Base-by-base conservation (phyloP, 1,140 invertebrate species). In the Oncopodura yosiiana region DNA sequence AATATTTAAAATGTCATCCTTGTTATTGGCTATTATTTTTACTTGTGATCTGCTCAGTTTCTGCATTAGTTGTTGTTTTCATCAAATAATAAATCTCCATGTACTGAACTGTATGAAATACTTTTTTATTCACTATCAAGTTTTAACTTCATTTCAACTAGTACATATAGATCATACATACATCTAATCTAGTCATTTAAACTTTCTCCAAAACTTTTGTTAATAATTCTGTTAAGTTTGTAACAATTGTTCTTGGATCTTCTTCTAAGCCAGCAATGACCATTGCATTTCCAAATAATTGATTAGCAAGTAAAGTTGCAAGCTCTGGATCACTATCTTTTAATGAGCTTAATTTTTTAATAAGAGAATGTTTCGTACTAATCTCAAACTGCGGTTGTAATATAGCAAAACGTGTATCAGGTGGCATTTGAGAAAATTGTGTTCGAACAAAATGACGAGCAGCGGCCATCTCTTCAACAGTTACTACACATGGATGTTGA, bases 261-360 rank as follows among this genome's bases (percentile, higher is more conserved):
- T 94, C 86, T 1, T 94, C 78, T n/a, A 98, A 74, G 9, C 94
- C 94, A 39, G 94, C 93, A 19, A 83, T 83, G 4, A 96, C 85
- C 88, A 97, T 91, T 1, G 92, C 88, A 73, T 94, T 94, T 38
- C 83, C 82, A 68, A 94, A 95, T 74, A 84, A 82, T 76, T 95
- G 94, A 70, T 94, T 79, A 1, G 84, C 80, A 3, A 97, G 71
- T 58, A 94, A 74, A 64, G 83, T 78, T 0, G 88, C 91, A 50
- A 97, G 72, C 62, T 87, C 80, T 21, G 82, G 77, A 73, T 97
- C 81, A 12, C 71, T 75, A 3, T 76, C 78, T 43, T 78, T 81
- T 38, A 97, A 68, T 55, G 79, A 78, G 63, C 80, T 77, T 14
- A 97, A 71, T 70, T 94, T 94, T 67, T 89, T 88, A 48, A 97